Evolutionary conservation across 2,888 invertebrate species (phyloP).

Genomic region (Marasmarcha lunaedactyla): DNA sequence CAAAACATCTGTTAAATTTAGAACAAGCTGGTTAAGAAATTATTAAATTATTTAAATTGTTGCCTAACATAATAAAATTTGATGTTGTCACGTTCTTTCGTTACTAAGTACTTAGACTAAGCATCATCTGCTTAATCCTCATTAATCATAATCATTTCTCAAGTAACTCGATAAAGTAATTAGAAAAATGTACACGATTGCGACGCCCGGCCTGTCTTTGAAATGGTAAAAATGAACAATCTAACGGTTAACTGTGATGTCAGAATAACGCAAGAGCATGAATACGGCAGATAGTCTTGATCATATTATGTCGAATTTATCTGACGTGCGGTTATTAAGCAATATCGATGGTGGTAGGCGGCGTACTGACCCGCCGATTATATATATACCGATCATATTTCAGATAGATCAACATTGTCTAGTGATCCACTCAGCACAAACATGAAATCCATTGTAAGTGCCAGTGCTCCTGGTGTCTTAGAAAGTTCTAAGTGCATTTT

Average conservation of each 20-base stretch:
- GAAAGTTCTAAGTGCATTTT: conserved; percentile 10
- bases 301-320: conserved; percentile 52
- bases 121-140: too few species aligned
- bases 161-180: too few species aligned
- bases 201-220: neutral
- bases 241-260: too few species aligned
- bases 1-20: too few species aligned
- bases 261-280: conserved; percentile 25
- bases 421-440: conserved; percentile 52
- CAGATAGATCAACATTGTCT: conserved; percentile 59
- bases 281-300: conserved; percentile 26
- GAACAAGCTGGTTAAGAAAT: too few species aligned
- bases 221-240: conserved; percentile 10
- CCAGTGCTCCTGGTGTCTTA: conserved; percentile 35
- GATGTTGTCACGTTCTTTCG: too few species aligned
- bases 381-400: conserved; percentile 57
- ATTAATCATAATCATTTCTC: too few species aligned
- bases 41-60: too few species aligned
- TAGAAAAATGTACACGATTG: too few species aligned
- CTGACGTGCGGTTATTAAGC: conserved; percentile 48
- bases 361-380: conserved; percentile 34
- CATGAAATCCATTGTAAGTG: conserved; percentile 65
- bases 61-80: too few species aligned
- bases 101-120: too few species aligned
- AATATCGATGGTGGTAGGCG: conserved; percentile 59